These are phyloP conservation scores for Agapostemon virescens DNA, from an alignment of 2,888 invertebrate species.

Conservation along the genomic window DNA sequence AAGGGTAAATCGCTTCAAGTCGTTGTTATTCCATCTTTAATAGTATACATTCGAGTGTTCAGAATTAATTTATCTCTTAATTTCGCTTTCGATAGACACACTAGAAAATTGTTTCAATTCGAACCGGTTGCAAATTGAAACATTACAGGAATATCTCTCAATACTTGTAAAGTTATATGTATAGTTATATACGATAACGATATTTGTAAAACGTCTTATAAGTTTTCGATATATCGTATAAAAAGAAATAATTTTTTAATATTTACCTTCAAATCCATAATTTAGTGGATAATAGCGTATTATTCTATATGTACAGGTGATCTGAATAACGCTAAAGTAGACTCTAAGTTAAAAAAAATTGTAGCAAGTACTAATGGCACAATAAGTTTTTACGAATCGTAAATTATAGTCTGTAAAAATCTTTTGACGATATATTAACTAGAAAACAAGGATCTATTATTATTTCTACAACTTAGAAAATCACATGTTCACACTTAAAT, in stretches of 20 bases:
- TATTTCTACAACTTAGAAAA: conserved; percentile 5
- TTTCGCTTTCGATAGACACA: not conserved
- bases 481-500: conserved; percentile 7
- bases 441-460: not conserved
- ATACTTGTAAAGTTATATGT: conserved; percentile 6
- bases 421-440: not conserved
- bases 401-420: conserved; percentile 13
- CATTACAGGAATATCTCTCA: conserved; percentile 3
- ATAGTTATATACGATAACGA: conserved; percentile 15
- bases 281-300: conserved; percentile 33
- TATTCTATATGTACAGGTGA: conserved; percentile 29
- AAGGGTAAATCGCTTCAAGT: not conserved
- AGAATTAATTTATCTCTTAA: not conserved
- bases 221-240: conserved; percentile 19
- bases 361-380: conserved; percentile 4
- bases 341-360: conserved; percentile 15
- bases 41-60: not conserved
- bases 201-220: conserved; percentile 29
- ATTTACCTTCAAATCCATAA: conserved; percentile 23
- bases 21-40: conserved; percentile 6
- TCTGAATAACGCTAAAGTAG: conserved; percentile 16
- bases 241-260: conserved; percentile 32
- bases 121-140: conserved; percentile 2
- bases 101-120: not conserved
- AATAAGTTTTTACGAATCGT: conserved; percentile 28